Conservation (phyloP, 2,113 vertebrate genomes). For the Myotis lucifugus region DNA sequence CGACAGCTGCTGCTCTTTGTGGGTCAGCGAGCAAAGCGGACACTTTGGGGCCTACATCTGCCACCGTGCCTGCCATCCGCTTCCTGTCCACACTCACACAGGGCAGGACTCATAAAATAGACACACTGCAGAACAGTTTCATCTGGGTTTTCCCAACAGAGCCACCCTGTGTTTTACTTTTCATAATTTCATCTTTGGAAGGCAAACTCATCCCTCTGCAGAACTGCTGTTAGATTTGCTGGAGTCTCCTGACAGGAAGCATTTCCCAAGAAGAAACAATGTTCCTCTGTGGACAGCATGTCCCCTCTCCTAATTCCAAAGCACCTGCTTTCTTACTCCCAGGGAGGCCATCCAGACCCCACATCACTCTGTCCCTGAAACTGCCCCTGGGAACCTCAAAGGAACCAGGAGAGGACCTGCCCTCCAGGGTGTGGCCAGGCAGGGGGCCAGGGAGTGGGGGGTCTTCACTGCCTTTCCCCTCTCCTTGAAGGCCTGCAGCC, state of each 20-base stretch:
- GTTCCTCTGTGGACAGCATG: not conserved
- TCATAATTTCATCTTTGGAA: not conserved
- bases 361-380: not conserved
- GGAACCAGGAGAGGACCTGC: not conserved
- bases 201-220: not conserved
- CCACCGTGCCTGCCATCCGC: constrained; percentile 56
- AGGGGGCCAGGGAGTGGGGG: not conserved
- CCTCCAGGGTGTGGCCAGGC: not conserved
- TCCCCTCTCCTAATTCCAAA: not conserved
- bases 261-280: not conserved
- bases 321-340: not conserved
- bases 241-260: not conserved
- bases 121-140: not conserved
- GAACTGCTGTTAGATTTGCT: not conserved
- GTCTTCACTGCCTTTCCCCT: too few species aligned
- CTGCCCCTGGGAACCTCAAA: not conserved
- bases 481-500: not conserved
- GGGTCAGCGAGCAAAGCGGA: constrained; percentile 69
- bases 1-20: constrained; percentile 66
- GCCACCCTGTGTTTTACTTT: not conserved
- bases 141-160: not conserved
- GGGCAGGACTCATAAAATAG: fast-evolving
- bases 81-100: fast-evolving
- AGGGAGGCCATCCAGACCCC: not conserved
- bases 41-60: constrained; percentile 75